Conservation (phyloP, 2,113 vertebrate species). For the Protomyctophum bolini region DNA sequence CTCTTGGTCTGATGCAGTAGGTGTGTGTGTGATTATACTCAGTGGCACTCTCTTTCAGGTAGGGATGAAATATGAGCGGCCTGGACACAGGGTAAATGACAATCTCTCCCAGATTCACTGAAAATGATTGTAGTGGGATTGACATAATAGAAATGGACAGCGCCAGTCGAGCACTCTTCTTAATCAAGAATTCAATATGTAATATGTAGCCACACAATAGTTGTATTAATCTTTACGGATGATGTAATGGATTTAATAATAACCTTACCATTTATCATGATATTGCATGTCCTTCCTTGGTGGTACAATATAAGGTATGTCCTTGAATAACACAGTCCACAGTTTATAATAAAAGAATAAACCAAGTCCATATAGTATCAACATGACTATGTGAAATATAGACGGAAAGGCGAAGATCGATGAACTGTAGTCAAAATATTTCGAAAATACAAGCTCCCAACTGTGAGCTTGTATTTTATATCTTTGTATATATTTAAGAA, state of each 20-base stretch:
- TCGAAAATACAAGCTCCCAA: too few relatives aligned
- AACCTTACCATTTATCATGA: conserved; percentile 78
- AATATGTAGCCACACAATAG: conserved; percentile 69
- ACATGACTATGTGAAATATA: conserved; percentile 2
- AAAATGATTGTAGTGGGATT: conserved; percentile 75
- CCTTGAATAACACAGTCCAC: conserved; percentile 62
- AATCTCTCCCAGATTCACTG: conserved; percentile 79
- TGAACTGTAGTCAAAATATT: too few relatives aligned
- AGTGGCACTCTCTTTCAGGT: conserved; percentile 75
- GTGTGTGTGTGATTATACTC: conserved; percentile 78
- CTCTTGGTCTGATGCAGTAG: conserved; percentile 77
- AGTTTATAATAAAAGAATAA: conserved; percentile 44
- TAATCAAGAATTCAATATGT: conserved; percentile 76
- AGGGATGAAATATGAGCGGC: conserved; percentile 82
- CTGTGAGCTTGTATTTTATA: neutral
- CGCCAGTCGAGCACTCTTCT: conserved; percentile 55
- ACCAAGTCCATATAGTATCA: conserved; percentile 12
- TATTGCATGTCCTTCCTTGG: conserved; percentile 67
- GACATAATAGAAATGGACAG: conserved; percentile 74
- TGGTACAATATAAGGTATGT: conserved; percentile 51
- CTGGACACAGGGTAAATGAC: conserved; percentile 80
- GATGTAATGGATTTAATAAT: conserved; percentile 74
- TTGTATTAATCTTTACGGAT: conserved; percentile 65
- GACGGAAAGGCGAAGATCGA: too few relatives aligned
- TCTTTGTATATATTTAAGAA: neutral